Evolutionary conservation across 2,113 vertebrate genomes (phyloP).

Genomic region (Solenodon paradoxus): DNA sequence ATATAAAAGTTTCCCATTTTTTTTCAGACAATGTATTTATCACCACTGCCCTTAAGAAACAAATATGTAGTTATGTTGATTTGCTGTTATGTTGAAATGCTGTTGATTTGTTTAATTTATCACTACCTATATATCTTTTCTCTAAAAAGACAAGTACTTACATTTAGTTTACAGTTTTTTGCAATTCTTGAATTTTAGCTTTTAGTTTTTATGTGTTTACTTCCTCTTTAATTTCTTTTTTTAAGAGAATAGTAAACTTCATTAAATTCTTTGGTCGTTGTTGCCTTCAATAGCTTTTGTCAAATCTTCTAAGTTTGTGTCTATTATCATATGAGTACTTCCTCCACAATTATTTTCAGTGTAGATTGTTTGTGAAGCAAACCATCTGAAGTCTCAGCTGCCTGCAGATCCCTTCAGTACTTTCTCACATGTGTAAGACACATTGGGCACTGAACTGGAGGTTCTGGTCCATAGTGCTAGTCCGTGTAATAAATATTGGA

Average conservation of each 20-base stretch:
- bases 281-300: not conserved
- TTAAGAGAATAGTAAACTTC: no score
- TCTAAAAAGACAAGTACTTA: not conserved
- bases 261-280: not conserved
- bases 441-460: not conserved
- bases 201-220: not conserved
- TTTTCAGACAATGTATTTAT: no score
- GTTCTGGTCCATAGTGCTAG: not conserved
- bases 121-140: not conserved
- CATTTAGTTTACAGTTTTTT: not conserved
- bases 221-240: no score
- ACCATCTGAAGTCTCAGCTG: not conserved
- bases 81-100: no score
- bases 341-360: not conserved
- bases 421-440: not conserved
- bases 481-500: not conserved
- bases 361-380: not conserved
- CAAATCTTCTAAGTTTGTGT: slow-evolving; percentile 1
- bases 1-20: not conserved
- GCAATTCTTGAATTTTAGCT: not conserved
- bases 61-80: not conserved
- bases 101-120: not conserved
- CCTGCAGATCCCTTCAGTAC: not conserved
- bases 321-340: not conserved
- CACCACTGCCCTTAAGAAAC: not conserved